Evolutionary conservation across 2,797 vertebrate genomes (phyloP), one percentile per base, ranked within the genome.

Genomic region (Myiotriccus ornatus): DNA sequence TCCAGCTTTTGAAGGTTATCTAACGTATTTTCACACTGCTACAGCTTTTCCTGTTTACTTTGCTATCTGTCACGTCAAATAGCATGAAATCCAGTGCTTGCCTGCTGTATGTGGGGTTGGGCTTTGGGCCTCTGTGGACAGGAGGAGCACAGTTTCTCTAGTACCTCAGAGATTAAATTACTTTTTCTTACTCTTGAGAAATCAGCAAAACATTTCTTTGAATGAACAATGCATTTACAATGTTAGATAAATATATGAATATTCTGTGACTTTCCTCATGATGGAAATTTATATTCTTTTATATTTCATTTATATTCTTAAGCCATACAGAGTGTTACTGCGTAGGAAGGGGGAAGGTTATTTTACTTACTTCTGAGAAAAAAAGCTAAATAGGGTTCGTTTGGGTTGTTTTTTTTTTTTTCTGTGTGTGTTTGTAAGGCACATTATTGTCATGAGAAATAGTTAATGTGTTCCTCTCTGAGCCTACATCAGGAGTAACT

Each of bases 41-140:
- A 35, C 32, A 44, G 22, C 17, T 69, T 82, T 78, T 65, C n/a
- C 20, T 60, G n/a, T 55, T 69, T 69, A 25, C 30, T 83, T 82
- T 70, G 21, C n/a, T 46, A 32, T 24, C 47, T 55, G 7, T 43
- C 35, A 46, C 10, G 23, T 37, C n/a, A 44, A 78, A 28, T 28
- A 60, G 14, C 27, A 16, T 27, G 50, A 50, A 74, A 59, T 28
- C 25, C 17, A 8, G 32, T 68, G 30, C 14, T 60, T 60, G 30
- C 2, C 3, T 24, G 19, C 21, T 4, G 3, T 25, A 8, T 0
- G 1, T 39, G 30, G 16, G 41, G 8, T 6, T 59, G 71, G n/a
- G 32, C 17, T 77, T 57, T 14, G 19, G 1, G 1, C 41, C 23
- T 55, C 56, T 37, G n/a, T 73, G 50, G 39, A 11, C 37, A 30